These are phyloP conservation scores for Rhagonycha fulva DNA, from an alignment of 2,888 invertebrate species.

Conservation along the genomic window DNA sequence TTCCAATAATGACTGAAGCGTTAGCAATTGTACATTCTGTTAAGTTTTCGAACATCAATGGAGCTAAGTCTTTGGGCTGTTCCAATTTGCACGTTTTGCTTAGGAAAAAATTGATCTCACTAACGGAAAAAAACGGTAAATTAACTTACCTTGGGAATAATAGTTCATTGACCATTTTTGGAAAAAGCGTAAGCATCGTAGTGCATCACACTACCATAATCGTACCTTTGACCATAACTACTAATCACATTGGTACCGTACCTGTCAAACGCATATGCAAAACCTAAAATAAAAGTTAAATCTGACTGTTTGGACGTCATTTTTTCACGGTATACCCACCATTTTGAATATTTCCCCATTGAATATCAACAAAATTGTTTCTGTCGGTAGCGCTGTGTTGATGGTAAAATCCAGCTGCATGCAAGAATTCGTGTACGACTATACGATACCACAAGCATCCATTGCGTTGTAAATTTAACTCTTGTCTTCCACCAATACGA, in stretches of 20 bases:
- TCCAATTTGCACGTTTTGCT: constrained; percentile 52
- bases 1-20: no score
- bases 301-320: background rate
- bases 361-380: constrained; percentile 66
- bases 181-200: constrained; percentile 71
- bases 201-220: constrained; percentile 76
- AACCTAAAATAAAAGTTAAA: background rate
- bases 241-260: constrained; percentile 59
- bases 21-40: constrained; percentile 59
- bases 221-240: constrained; percentile 70
- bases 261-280: background rate
- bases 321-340: background rate
- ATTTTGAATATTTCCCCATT: background rate
- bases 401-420: constrained; percentile 81
- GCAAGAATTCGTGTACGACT: constrained; percentile 78
- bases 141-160: constrained; percentile 59
- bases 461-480: constrained; percentile 41
- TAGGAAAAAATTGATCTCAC: background rate
- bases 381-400: constrained; percentile 81
- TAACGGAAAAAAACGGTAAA: background rate
- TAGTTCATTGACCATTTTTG: constrained; percentile 68
- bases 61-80: constrained; percentile 63
- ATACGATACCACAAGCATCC: constrained; percentile 66
- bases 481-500: background rate
- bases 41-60: constrained; percentile 62